Evolutionary conservation across 1,140 invertebrate genomes (phyloP).

Genomic region (Neuroterus valhalla): DNA sequence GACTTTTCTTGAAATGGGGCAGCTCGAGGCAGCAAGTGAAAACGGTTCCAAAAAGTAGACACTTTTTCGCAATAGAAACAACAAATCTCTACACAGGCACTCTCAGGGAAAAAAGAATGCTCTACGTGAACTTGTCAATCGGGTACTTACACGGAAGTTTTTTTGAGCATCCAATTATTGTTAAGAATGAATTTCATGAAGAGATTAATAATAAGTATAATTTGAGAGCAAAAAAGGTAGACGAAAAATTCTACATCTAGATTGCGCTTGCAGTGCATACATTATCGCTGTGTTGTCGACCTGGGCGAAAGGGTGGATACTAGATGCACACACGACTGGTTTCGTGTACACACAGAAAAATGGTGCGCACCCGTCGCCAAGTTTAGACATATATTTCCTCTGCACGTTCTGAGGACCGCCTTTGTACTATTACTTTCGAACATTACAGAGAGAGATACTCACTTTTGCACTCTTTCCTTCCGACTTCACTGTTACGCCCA

Average conservation of each 20-base stretch:
- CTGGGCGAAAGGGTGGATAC: not conserved
- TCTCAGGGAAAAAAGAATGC: no score
- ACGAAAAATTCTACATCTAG: not conserved
- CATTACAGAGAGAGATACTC: conserved; percentile 54
- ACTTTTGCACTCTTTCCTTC: conserved; percentile 20
- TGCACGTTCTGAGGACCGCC: conserved; percentile 33
- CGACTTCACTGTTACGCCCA: conserved; percentile 43
- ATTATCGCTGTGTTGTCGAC: not conserved
- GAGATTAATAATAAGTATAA: not conserved
- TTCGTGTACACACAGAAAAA: not conserved
- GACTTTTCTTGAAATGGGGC: no score
- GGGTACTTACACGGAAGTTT: no score
- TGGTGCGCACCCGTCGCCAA: not conserved
- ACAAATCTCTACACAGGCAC: no score
- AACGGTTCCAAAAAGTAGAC: no score
- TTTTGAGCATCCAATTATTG: no score
- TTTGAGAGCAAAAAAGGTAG: not conserved
- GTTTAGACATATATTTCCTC: conserved; percentile 34
- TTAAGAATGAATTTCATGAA: not conserved
- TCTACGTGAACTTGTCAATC: no score
- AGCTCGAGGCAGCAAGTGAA: no score
- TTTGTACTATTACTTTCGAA: conserved; percentile 53
- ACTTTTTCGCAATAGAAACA: no score
- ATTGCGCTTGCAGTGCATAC: not conserved
- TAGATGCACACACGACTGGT: not conserved